Evolutionary conservation across 53 echinoderm and acorn worm genomes (phyloP), one percentile per base, ranked within the genome.

Genomic region (Holothuria leucospilota): DNA sequence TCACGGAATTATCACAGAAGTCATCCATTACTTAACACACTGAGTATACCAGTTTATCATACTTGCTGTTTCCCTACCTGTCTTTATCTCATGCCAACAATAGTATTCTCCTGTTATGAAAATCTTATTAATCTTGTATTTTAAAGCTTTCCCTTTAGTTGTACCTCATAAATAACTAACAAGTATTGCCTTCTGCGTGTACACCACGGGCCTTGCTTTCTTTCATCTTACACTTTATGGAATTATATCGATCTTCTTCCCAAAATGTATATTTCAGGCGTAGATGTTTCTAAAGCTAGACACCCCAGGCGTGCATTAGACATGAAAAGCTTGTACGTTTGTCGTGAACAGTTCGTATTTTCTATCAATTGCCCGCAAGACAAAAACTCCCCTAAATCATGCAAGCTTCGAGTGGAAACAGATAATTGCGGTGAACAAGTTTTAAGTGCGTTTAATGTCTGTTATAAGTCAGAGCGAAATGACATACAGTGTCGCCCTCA

Each of bases 361-460:
- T 75, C 75, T 34, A 51, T 27, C 2, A 23, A n/a, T 75, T 12
- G 49, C 75, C 75, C 75, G 49, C 41, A 52, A 75, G 75, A 75
- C 75, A 40, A 75, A 49, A 49, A 49, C 75, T 46, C 24, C 39
- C 29, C 71, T 16, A 75, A 75, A 75, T 46, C 75, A 75, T 75
- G 75, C 75, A 75, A 52, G 75, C n/a, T 75, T 49, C 75, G 74
- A 75, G 75, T 75, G 75, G 75, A 75, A 49, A 75, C 52, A 2
- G 75, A 75, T 75, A 75, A 75, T 75, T 75, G 75, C 75, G 39
- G 49, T 52, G 75, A 49, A 75, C 49, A 75, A 75, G 51, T 75
- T 70, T 75, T 75, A 75, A 75, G 75, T 75, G 75, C 52, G 75
- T 75, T 75, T 75, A 75, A 75, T 75, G 75, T 75, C 75, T 51